Evolutionary conservation across 2,113 vertebrate genomes (phyloP).

Genomic region (Oriolus oriolus): DNA sequence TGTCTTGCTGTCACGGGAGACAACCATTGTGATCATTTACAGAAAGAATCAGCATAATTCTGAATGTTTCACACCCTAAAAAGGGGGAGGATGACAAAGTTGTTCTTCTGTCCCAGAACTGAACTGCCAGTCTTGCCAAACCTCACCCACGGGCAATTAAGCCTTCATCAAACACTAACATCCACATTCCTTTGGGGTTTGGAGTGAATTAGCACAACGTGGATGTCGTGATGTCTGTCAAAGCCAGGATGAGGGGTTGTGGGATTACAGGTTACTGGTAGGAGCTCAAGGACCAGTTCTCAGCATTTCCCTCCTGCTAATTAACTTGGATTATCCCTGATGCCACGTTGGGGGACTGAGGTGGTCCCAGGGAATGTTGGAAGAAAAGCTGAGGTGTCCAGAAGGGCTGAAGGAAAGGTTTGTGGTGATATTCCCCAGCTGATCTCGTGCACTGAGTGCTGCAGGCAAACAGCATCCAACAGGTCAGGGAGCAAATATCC

Average conservation of each 20-base stretch:
- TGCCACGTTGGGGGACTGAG: not conserved
- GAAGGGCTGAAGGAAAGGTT: not conserved
- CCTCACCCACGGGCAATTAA: not conserved
- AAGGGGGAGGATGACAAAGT: not conserved
- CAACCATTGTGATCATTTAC: not conserved
- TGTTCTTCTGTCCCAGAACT: not conserved
- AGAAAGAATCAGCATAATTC: not conserved
- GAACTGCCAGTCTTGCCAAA: not conserved
- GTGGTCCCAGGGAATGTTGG: fast-evolving
- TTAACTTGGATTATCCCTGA: not conserved
- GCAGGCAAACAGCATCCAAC: not conserved
- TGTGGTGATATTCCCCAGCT: not conserved
- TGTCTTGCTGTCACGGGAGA: not conserved
- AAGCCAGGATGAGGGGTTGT: not conserved
- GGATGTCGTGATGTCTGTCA: not conserved
- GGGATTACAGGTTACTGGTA: not conserved
- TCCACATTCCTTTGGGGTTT: not conserved
- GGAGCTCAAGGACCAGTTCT: not conserved
- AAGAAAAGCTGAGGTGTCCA: not conserved
- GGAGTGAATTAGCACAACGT: not conserved
- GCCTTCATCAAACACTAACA: not conserved
- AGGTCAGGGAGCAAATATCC: not conserved
- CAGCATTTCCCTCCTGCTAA: not conserved
- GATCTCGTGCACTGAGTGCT: not conserved
- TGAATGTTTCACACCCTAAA: not conserved